Percentiles rank a stretch among this genome's conserved stretches.
Conservation (phyloP, 2,113 vertebrate genomes). For the Tor tambroides region DNA sequence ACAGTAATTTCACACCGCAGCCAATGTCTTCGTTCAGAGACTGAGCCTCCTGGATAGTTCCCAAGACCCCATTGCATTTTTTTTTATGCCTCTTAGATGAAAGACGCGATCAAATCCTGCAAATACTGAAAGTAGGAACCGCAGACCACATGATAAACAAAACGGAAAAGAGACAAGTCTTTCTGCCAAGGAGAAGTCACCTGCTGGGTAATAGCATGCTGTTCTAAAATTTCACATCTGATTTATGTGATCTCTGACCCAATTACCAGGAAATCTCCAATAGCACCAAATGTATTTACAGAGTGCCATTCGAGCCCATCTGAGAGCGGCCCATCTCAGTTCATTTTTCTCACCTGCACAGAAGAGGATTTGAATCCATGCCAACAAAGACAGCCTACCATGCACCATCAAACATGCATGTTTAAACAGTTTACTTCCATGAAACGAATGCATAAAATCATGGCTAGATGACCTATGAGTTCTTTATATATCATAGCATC, state of each 20-base stretch:
- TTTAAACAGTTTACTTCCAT: neutral
- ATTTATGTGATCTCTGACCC: slow-evolving; percentile 35
- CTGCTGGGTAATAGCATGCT: slow-evolving; percentile 7
- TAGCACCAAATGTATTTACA: slow-evolving; percentile 8
- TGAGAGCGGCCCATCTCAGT: slow-evolving; percentile 25
- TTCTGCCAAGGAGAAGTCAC: neutral
- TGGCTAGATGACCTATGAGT: neutral
- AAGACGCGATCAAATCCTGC: neutral
- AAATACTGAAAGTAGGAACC: neutral
- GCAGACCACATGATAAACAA: neutral
- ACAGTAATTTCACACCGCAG: neutral
- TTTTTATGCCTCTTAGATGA: neutral
- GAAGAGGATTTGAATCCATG: slow-evolving; percentile 17
- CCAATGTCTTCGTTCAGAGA: neutral
- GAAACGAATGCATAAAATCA: neutral
- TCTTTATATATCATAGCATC: neutral
- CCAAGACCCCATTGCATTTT: neutral
- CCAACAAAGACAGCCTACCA: neutral
- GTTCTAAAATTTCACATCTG: slow-evolving; percentile 42
- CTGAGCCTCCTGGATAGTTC: neutral
- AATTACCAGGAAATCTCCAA: slow-evolving; percentile 22
- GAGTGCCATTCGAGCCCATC: slow-evolving; percentile 23
- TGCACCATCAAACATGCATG: neutral
- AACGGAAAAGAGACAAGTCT: neutral
- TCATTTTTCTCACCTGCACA: neutral